A percentile compares a stretch with the other conserved stretches of the same genome.
phyloP scores from a whole-genome alignment of 2,113 vertebrate genomes.

The Alexandromys fortis region DNA sequence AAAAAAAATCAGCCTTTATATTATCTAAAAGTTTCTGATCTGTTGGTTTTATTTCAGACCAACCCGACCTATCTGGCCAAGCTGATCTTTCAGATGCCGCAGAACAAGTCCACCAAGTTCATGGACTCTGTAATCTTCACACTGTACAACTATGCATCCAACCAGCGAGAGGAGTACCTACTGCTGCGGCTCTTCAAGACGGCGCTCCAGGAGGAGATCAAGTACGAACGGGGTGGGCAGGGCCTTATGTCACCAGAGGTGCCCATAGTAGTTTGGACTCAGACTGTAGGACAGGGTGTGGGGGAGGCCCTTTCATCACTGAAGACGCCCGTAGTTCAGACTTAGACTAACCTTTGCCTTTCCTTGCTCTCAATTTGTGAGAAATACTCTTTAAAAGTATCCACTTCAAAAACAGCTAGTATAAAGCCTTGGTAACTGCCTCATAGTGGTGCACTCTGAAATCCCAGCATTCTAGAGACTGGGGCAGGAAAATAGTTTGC shows the following conservation, averaged over 20 bases:
- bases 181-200: conserved; percentile 97
- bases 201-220: conserved; percentile 97
- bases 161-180: conserved; percentile 97
- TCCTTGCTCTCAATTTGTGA: neutral
- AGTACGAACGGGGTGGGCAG: conserved; percentile 85
- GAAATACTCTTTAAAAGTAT: neutral
- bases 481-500: neutral
- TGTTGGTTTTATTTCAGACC: conserved; percentile 87
- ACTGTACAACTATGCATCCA: conserved; percentile 98
- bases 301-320: neutral
- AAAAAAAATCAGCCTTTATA: neutral
- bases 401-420: neutral
- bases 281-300: conserved; percentile 41
- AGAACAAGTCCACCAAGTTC: conserved; percentile 99
- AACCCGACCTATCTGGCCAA: conserved; percentile 98
- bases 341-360: neutral
- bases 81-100: conserved; percentile 99
- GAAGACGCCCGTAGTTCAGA: accelerated
- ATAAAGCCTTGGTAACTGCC: neutral
- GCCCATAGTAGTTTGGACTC: neutral
- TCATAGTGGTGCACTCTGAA: too few relatives aligned
- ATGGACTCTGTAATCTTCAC: conserved; percentile 99
- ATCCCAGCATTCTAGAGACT: neutral
- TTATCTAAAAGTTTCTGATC: neutral
- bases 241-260: accelerated